Base-by-base conservation (phyloP, 1,140 invertebrate genomes). In the Ips typographus region DNA sequence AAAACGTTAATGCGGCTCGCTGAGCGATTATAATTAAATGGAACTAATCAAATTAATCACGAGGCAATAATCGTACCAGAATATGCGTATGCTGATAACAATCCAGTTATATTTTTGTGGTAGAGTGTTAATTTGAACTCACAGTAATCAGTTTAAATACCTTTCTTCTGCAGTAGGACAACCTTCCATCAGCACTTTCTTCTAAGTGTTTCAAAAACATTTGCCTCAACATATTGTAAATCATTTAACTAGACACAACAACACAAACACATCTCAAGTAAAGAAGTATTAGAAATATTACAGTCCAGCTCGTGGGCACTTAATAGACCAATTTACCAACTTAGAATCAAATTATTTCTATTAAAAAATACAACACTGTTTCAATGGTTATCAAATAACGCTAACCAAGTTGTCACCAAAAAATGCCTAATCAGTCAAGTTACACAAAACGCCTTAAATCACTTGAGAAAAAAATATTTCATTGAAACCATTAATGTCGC, bases 171-270 rank as follows among this genome's bases (percentile, higher is more conserved):
- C 63, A 70, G 60, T 62, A 57, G 2, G 63, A 55, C 52, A 70
- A 70, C 63, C 43, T 72, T 49, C 62, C 71, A 37, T 70, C 67
- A 40, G 72, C 49, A 55, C 57, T 60, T 4, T 59, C 59, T 8
- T 74, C 71, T 7, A 74, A 58, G 58, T 74, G 71, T 51, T 72
- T 74, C 8, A 74, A 42, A 52, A 74, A 72, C 56, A 74, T 70
- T 41, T 72, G 66, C 6, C 72, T 56, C 42, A 65, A 70, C 72
- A 74, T 74, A 7, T 41, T 59, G 37, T 57, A 57, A n/a, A 42
- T 37, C 22, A 41, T 38, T 52, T 4, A 37, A 52, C 61, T 22
- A 49, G 5, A n/a, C n/a, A 55, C n/a, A 40, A 55, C n/a, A 40
- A 22, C 22, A 22, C 22, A 22, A 22, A 22, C 22, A 61, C 6